Conservation (phyloP, 2,113 vertebrate species). For the Psilopsiagon aymara region DNA sequence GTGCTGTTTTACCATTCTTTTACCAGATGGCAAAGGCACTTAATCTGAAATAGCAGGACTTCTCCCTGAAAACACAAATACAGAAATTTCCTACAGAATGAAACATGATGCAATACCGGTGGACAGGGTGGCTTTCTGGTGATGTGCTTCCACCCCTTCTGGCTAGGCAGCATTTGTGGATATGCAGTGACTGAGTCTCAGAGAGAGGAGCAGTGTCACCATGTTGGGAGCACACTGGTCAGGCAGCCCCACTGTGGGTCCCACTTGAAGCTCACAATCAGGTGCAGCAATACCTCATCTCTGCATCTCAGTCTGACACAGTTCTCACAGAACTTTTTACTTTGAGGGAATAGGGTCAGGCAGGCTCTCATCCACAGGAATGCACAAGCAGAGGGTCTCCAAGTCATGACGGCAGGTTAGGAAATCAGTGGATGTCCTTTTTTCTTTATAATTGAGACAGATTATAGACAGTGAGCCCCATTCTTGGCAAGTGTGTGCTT, state of each 20-base stretch:
- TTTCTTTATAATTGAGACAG: background rate
- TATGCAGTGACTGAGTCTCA: background rate
- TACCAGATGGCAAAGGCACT: background rate
- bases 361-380: background rate
- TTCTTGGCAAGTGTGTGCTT: background rate
- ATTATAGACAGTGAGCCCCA: accelerated
- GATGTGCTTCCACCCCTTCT: background rate
- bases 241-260: background rate
- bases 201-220: accelerated
- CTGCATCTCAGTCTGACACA: background rate
- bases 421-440: background rate
- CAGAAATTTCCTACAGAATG: background rate
- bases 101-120: background rate
- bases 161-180: background rate
- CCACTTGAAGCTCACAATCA: background rate
- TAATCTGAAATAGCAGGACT: background rate
- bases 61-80: background rate
- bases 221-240: background rate
- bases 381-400: background rate
- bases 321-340: background rate
- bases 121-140: background rate
- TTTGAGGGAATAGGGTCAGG: background rate
- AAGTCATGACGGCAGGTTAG: background rate
- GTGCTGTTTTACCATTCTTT: background rate
- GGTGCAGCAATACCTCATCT: accelerated